Evolutionary conservation across 2,113 vertebrate genomes (phyloP), one percentile per base, ranked within the genome.

Genomic region (Carassius auratus): DNA sequence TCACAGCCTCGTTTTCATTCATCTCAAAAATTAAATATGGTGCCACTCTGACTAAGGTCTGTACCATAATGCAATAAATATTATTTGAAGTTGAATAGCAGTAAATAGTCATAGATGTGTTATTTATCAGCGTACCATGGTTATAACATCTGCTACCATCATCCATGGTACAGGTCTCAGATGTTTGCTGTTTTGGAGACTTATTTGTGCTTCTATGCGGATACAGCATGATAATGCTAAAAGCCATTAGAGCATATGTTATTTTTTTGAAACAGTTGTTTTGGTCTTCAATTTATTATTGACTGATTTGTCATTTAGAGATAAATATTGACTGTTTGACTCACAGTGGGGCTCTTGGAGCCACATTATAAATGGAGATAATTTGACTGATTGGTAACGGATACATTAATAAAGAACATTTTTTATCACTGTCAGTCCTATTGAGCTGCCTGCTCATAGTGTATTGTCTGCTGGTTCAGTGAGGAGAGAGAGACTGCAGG

Each of bases 271-370:
- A 42, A 42, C 8, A 0, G 42, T 42, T 42, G 7, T 42, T 42
- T 6, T 17, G 55, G 36, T 83, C 59, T 75, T 76, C n/a, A 55
- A 68, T 86, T 85, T 75, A 79, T 81, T 81, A 81, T 73, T 76
- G 21, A 45, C 0, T 21, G 36, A 81, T 77, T 15, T 76, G 77
- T 69, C 26, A 19, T 30, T 61, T 62, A 10, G 45, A 75, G n/a
- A 64, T 86, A 36, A 73, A 84, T 84, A 75, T 69, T 71, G 69
- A 81, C 66, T 52, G 30, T 79, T 81, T 74, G 79, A 42, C 81
- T 75, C 57, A 76, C 15, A 30, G 62, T 19, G 48, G 15, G 73
- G 55, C 48, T 83, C 19, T 26, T 14, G 81, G 68, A 76, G 15
- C 19, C 30, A 52, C 23, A 30, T 57, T 42, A 77, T 68, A n/a